Evolutionary conservation across 2,888 invertebrate genomes (phyloP).

Genomic region (Drosophila fungiperda): DNA sequence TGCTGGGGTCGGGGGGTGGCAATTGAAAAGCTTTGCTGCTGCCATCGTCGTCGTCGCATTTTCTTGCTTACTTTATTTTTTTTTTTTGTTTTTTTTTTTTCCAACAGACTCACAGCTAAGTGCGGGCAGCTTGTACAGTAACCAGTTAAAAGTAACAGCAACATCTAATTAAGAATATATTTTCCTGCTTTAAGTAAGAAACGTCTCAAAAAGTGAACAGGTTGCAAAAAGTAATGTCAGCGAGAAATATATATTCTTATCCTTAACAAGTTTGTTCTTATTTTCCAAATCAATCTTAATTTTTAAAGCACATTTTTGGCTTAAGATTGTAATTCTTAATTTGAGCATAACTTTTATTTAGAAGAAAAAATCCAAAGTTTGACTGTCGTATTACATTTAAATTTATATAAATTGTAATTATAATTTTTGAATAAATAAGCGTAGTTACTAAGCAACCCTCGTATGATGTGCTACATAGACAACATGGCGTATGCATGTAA

Average conservation of each 20-base stretch:
- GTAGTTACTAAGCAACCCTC: constrained; percentile 35
- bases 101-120: constrained; percentile 39
- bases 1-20: constrained; percentile 68
- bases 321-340: neutral
- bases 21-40: constrained; percentile 80
- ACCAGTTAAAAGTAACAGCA: neutral
- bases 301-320: neutral
- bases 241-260: neutral
- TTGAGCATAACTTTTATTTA: neutral
- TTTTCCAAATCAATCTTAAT: neutral
- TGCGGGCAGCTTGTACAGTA: constrained; percentile 30
- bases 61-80: constrained; percentile 67
- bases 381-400: neutral
- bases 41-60: constrained; percentile 51
- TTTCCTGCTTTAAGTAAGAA: neutral
- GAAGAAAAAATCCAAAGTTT: neutral
- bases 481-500: constrained; percentile 40
- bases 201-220: neutral
- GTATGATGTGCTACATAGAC: constrained; percentile 61
- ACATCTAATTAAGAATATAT: neutral
- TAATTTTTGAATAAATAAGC: neutral
- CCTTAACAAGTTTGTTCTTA: neutral
- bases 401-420: too few species aligned
- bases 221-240: neutral
- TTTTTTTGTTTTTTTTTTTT: constrained; percentile 26